Conservation (phyloP, 2,113 vertebrate species). For the Ochotona curzoniae region DNA sequence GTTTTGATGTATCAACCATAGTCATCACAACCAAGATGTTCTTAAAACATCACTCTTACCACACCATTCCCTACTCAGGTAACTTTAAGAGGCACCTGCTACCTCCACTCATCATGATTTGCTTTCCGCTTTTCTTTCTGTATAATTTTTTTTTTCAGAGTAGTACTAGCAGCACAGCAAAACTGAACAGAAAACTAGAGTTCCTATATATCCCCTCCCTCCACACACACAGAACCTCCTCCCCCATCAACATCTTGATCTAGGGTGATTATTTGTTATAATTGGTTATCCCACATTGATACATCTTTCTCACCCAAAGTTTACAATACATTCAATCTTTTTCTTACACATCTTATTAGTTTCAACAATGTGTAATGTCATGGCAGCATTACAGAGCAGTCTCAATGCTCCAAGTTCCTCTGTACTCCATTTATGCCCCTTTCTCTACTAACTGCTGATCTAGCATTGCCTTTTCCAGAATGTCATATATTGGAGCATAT, state of each 20-base stretch:
- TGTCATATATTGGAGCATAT: not conserved
- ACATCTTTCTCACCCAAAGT: not conserved
- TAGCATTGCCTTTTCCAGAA: constrained; percentile 11
- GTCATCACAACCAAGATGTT: not conserved
- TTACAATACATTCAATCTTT: not conserved
- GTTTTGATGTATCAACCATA: not conserved
- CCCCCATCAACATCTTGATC: not conserved
- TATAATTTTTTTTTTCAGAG: not conserved
- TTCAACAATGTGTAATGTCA: not conserved
- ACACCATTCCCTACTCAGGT: not conserved
- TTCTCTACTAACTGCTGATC: not conserved
- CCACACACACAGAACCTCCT: not conserved
- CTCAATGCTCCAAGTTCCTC: not conserved
- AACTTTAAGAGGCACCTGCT: not conserved
- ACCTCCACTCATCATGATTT: not conserved
- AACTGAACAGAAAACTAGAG: not conserved
- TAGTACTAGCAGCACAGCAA: constrained; percentile 14
- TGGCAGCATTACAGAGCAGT: not conserved
- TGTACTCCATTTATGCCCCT: not conserved
- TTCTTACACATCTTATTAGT: not conserved
- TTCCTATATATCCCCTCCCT: not conserved
- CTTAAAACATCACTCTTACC: not conserved
- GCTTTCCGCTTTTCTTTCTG: not conserved
- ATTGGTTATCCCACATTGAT: not conserved
- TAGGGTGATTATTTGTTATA: not conserved